Base-by-base conservation (phyloP, 2,113 vertebrate genomes). In the Otocyon megalotis region DNA sequence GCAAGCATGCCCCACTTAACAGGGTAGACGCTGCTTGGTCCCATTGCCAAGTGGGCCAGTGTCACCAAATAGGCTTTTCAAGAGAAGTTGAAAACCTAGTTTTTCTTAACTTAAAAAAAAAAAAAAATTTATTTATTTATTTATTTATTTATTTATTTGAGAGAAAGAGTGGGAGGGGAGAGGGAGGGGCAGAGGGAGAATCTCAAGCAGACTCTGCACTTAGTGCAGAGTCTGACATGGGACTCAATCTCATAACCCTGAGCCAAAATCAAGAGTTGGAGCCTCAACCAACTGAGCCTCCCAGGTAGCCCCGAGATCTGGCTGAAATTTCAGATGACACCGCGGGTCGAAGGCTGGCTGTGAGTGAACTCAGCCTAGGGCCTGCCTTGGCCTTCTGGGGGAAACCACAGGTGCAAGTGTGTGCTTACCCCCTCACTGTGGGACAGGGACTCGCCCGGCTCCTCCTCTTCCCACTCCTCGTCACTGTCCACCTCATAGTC, bases 401-500 rank as follows among this genome's bases (percentile, higher is more conserved):
- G 0, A 13, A 37, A 26, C 24, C 43, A 5, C 0, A 3, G 1
- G 32, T 11, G 26, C 35, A 0, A 53, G 77, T 2, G 2, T 3
- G 26, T 0, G 32, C 98, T 99, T 90, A 99, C 99, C 98, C 99
- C 99, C 97, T 99, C 99, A 3, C 99, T 99, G 24, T 99, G 99
- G 19, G 99, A 99, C 74, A 99, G 98, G 3, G 99, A 99, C 97
- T 99, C 99, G 93, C 99, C 99, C 0, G 99, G 99, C 94, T 99
- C 99, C 65, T 99, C 99, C 96, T 99, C 99, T 92, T 99, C 99
- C 99, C 99, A 99, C 86, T 99, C 99, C 20, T 99, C 99, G 96
- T 99, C 99, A 56, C 99, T 99, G 93, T 99, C 99, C 26, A 99
- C 99, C 92, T 99, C 99, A 3, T 99, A 99, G 98, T 99, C 99